phyloP scores from a whole-genome alignment of 37 sponge, comb jelly and placozoan species.

The Diacarnus erythraeanus region DNA sequence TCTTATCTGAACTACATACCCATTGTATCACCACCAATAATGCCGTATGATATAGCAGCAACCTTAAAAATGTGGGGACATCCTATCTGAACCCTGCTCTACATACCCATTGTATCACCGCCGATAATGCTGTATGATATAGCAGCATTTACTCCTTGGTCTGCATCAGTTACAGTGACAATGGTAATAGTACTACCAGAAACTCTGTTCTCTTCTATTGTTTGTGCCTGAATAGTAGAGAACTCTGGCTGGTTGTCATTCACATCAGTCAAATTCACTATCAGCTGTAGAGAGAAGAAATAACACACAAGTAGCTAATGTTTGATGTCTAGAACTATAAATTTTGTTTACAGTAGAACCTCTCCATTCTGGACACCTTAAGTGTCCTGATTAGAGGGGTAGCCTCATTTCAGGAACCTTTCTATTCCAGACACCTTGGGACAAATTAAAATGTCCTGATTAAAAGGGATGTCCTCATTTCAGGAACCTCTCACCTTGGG shows the following conservation, averaged over 20 bases:
- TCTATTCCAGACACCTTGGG: too few relatives aligned
- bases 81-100: too few relatives aligned
- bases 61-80: too few relatives aligned
- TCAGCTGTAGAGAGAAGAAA: neutral
- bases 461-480: too few relatives aligned
- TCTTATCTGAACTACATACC: too few relatives aligned
- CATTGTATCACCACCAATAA: neutral
- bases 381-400: too few relatives aligned
- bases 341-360: neutral
- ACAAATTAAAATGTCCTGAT: too few relatives aligned
- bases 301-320: too few relatives aligned
- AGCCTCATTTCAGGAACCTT: too few relatives aligned
- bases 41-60: slow-evolving; percentile 19
- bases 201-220: neutral
- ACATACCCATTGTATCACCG: slow-evolving; percentile 2
- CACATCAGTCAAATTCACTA: slow-evolving; percentile 14
- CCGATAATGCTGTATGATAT: slow-evolving; percentile 19
- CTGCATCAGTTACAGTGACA: slow-evolving; percentile 25
- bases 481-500: too few relatives aligned
- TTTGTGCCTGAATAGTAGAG: neutral
- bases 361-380: too few relatives aligned
- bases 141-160: neutral
- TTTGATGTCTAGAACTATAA: too few relatives aligned
- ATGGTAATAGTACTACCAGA: neutral
- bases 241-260: slow-evolving; percentile 40